Base-by-base conservation (phyloP, 2,888 invertebrate genomes). In the Melikaiella ostensackeni region DNA sequence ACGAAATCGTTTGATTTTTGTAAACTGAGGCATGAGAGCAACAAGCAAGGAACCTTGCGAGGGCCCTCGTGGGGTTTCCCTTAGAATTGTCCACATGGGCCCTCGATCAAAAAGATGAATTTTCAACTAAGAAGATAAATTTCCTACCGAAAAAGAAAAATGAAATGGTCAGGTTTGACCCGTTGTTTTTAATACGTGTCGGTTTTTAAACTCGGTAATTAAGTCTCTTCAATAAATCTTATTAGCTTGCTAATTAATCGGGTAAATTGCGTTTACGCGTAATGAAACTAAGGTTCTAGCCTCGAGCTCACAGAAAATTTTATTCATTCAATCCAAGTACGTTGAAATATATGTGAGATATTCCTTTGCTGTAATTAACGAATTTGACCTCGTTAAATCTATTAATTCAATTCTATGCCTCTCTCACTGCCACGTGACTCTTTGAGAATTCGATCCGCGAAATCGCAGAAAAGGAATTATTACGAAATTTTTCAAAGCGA, bases 211-310 rank as follows among this genome's bases (percentile, higher is more conserved):
- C n/a, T n/a, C n/a, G n/a, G n/a, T n/a, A n/a, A n/a, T n/a, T n/a
- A n/a, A n/a, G n/a, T n/a, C 30, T 30, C 30, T 75, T 80, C 76
- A 63, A 80, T 80, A 55, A 77, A 78, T 76, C 77, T 75, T 73
- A 75, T 64, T 55, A 4, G 30, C 30, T 30, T 30, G 76, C 70
- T 80, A 78, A 80, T 80, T 80, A 77, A 77, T 79, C 63, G 75
- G 74, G 62, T 78, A 77, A 80, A 80, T 79, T 80, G 79, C 80
- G 75, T 77, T 80, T 78, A 66, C 78, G 77, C 78, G 77, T 74
- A 77, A 80, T 30, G 30, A 30, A 30, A 30, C 30, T 30, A 30
- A 30, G 30, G 2, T 75, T 55, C 33, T 55, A 33, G 70, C 50
- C 70, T 50, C 50, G 30, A 70, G 70, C 21, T 50, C 30, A 30